Percentiles rank a stretch among this genome's conserved stretches.
Evolutionary conservation across 2,113 vertebrate genomes (phyloP).

Genomic region (Mastomys natalensis): DNA sequence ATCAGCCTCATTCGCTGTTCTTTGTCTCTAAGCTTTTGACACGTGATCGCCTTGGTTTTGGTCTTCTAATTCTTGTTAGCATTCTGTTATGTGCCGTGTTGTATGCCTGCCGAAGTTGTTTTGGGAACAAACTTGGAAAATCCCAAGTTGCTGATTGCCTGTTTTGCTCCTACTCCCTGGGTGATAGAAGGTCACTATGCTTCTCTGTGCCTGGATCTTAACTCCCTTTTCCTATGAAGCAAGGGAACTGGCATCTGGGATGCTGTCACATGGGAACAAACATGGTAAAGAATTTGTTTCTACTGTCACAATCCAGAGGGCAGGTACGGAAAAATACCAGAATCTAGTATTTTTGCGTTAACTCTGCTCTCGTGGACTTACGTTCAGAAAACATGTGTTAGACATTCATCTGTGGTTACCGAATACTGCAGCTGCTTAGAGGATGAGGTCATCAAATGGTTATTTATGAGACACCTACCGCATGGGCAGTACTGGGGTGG

Average conservation of each 20-base stretch:
- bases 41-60: background rate
- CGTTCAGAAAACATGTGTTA: constrained; percentile 50
- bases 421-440: background rate
- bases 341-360: constrained; percentile 6
- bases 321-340: constrained; percentile 59
- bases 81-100: background rate
- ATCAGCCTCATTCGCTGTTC: background rate
- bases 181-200: background rate
- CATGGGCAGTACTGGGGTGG: background rate
- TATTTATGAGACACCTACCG: background rate
- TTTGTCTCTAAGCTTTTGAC: background rate
- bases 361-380: background rate
- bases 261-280: background rate
- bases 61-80: background rate
- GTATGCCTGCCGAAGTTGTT: background rate
- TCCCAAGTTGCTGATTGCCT: background rate
- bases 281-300: background rate
- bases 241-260: background rate
- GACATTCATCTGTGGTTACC: constrained; percentile 22
- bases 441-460: constrained; percentile 44
- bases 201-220: background rate
- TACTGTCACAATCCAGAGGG: background rate
- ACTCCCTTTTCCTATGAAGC: background rate
- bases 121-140: background rate
- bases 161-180: background rate